A percentile compares a stretch with the other conserved stretches of the same genome.
These are phyloP conservation scores for Palythoa heliodiscus DNA, from an alignment of 92 coral and sea anemone genomes.

Conservation along the genomic window DNA sequence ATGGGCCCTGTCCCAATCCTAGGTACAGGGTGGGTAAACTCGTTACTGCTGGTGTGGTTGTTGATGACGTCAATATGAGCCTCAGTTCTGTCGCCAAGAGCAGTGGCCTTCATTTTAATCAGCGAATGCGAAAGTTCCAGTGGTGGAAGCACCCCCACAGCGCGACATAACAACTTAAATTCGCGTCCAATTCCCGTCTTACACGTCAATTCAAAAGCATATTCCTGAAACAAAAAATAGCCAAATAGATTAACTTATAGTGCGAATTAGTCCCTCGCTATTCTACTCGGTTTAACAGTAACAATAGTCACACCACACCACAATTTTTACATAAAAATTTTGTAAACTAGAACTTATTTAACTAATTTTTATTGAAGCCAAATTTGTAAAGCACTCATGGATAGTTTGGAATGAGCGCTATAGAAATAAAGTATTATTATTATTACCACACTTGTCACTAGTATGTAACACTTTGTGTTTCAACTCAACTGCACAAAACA, in stretches of 20 bases:
- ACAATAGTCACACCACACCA: neutral
- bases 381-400: no score
- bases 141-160: slow-evolving; percentile 92
- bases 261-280: no score
- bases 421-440: no score
- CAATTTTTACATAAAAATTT: no score
- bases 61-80: slow-evolving; percentile 86
- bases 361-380: no score
- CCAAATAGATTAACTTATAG: neutral
- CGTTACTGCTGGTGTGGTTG: slow-evolving; percentile 93
- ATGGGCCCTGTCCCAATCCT: slow-evolving; percentile 96
- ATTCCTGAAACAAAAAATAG: slow-evolving; percentile 62
- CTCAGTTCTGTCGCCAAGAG: slow-evolving; percentile 83
- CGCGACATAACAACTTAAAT: slow-evolving; percentile 89
- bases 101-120: slow-evolving; percentile 92
- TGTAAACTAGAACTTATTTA: no score
- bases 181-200: slow-evolving; percentile 97
- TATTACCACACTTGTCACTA: neutral
- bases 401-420: no score
- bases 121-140: slow-evolving; percentile 90
- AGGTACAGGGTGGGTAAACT: slow-evolving; percentile 97
- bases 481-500: neutral
- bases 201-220: slow-evolving; percentile 85
- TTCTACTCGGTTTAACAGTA: no score
- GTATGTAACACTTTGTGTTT: neutral